Evolutionary conservation across 1,140 invertebrate species (phyloP), one percentile per base, ranked within the genome.

Genomic region (Zaprionus vittiger): DNA sequence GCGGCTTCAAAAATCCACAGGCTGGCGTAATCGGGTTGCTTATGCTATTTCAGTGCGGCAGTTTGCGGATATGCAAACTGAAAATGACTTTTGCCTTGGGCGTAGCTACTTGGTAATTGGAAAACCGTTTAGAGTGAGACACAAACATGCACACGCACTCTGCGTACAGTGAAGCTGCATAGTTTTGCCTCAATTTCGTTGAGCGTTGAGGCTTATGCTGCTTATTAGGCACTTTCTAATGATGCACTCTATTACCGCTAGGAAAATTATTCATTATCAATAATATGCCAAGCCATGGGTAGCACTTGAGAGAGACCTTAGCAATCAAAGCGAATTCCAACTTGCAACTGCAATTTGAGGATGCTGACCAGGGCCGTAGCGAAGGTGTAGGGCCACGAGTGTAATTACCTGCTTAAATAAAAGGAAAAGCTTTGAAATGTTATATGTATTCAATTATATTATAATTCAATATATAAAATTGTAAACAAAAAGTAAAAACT

Each of bases 221-320:
- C 79, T 61, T 74, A 80, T 75, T 79, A 67, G 49, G 73, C 73
- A 54, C 64, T 61, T 80, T 90, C 82, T 90, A 90, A 90, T 85
- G 81, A 90, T 80, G 85, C 85, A 72, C 81, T 85, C 85, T 82
- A 90, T 90, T 90, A 90, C 80, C 70, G 76, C 64, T 68, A 15
- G 73, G 75, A 76, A 89, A 89, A 90, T 89, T 77, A 89, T 90
- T 89, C 76, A 89, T 89, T 90, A 90, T 89, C 79, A 77, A 76
- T 90, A 84, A 81, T 85, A 81, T 90, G 85, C 63, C 65, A 64
- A 73, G 38, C 55, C 55, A 66, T 57, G 38, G 37, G 59, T 69
- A 54, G 62, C 70, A 73, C 69, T 68, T 70, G 37, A 28, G 17
- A 34, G 24, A 28, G n/a, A 22, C 66, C 37, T 68, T 52, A 57